Base-by-base conservation (phyloP, 2,113 vertebrate species). In the Colaptes auratus region DNA sequence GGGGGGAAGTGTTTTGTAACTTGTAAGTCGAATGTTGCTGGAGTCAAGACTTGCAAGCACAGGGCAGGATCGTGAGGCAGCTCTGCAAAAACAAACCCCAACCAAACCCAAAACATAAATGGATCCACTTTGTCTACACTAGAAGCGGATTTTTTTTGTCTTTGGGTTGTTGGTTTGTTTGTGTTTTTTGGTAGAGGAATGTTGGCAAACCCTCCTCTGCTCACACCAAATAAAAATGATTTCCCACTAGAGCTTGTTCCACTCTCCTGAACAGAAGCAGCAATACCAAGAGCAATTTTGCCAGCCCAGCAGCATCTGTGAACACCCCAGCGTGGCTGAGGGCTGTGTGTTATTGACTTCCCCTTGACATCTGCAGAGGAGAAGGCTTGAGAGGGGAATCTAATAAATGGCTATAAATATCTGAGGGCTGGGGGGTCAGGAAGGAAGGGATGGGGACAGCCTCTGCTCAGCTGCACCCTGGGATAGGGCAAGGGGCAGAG, bases 11-110 rank as follows among this genome's bases (percentile, higher is more conserved):
- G 74, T 80, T 96, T 96, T 96, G 82, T 39, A 39, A 44, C 92
- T 96, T 95, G 94, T 89, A 96, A 95, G 82, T 92, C 59, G 88
- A 92, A 95, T 94, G 93, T 93, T 85, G 64, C 77, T 94, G 64
- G 46, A 91, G 75, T 92, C 78, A 83, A 91, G 89, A 70, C 48
- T 66, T 81, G 72, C 36, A 82, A 96, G 80, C 74, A 96, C 52
- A 95, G 92, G 16, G 13, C 1, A 4, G 59, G 79, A 94, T 82
- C 94, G 55, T 94, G 76, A 92, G 67, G 46, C 46, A 48, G 46
- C 46, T 20, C 53, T 15, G 50, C 35, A 53, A 30, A 44, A 30
- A 85, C 69, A 55, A 28, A 8, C 25, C 15, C 60, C 28, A 44
- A 44, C 42, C 60, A 30, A 44, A 44, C 42, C 42, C 42, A 44